Conservation (phyloP, 35 echinoderm and acorn worm genomes). For the Ophiothrix spiculata region DNA sequence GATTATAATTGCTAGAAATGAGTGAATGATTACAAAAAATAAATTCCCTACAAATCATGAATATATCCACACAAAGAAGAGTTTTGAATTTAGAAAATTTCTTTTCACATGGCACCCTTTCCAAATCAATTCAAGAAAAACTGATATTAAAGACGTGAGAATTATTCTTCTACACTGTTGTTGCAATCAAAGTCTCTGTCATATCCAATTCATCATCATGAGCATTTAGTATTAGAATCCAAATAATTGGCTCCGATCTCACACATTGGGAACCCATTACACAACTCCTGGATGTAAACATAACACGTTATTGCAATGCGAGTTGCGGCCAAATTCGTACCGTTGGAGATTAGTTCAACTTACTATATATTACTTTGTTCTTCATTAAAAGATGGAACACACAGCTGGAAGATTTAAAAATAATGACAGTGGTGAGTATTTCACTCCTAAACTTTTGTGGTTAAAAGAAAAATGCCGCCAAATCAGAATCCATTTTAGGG, state of each 20-base stretch:
- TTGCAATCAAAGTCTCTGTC: neutral
- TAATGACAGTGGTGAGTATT: neutral
- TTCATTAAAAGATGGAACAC: neutral
- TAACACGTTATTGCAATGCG: neutral
- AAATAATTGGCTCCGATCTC: neutral
- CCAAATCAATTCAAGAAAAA: too few species aligned
- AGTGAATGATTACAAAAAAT: too few species aligned
- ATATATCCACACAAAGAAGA: too few species aligned
- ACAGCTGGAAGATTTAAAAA: neutral
- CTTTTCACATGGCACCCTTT: too few species aligned
- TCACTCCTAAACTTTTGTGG: too few species aligned
- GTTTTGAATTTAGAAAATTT: too few species aligned
- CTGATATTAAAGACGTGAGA: too few species aligned
- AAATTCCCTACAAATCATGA: too few species aligned
- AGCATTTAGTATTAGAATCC: neutral
- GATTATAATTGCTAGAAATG: too few species aligned
- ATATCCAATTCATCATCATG: neutral
- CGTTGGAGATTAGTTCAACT: neutral
- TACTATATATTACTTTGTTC: slow-evolving; percentile 1
- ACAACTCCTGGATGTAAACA: neutral
- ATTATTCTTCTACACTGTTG: too few species aligned
- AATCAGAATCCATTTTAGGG: too few species aligned
- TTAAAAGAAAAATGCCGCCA: too few species aligned
- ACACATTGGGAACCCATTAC: neutral
- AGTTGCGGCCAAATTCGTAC: neutral